These are phyloP conservation scores for Ferrisia virgata DNA, from an alignment of 2,888 invertebrate genomes.

Conservation along the genomic window DNA sequence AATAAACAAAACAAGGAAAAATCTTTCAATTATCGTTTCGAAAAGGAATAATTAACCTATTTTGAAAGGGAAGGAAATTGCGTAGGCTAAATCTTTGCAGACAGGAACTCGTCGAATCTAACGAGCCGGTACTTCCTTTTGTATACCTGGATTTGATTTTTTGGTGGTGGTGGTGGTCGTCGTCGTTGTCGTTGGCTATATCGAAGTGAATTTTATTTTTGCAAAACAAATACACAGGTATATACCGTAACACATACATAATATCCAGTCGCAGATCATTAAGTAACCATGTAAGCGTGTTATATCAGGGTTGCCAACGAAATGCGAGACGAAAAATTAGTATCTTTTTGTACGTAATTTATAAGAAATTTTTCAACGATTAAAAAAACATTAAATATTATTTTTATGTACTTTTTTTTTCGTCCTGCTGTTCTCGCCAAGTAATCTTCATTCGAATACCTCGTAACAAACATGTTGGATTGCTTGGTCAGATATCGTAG, in stretches of 20 bases:
- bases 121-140: background rate
- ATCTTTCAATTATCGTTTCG: background rate
- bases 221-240: background rate
- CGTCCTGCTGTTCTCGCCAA: too few species aligned
- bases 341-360: too few species aligned
- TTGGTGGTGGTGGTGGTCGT: background rate
- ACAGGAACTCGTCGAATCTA: background rate
- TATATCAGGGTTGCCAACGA: background rate
- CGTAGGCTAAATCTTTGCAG: background rate
- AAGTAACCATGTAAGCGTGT: background rate
- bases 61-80: background rate
- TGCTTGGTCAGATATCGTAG: too few species aligned
- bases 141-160: background rate
- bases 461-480: too few species aligned
- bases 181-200: background rate
- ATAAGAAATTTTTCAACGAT: too few species aligned
- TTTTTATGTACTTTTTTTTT: too few species aligned
- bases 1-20: background rate
- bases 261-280: background rate
- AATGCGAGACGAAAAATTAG: too few species aligned
- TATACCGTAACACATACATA: background rate
- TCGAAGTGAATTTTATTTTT: background rate
- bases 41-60: background rate
- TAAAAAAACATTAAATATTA: too few species aligned
- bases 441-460: too few species aligned